Conservation (phyloP, 2,797 vertebrate species). For the Mormyrops attenuatus region DNA sequence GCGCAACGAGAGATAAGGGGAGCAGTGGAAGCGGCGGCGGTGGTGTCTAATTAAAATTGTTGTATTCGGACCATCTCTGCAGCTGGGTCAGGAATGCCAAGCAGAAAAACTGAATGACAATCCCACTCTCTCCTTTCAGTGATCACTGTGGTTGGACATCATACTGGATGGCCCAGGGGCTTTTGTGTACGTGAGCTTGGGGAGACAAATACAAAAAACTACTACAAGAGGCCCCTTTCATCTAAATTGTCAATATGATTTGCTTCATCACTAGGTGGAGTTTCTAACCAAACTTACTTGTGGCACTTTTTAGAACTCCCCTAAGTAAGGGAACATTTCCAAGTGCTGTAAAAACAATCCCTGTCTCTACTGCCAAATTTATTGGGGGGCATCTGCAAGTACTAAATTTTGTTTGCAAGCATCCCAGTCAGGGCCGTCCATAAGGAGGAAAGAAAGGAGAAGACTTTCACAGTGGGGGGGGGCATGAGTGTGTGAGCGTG, state of each 20-base stretch:
- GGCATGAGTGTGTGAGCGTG: background rate
- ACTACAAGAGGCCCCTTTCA: background rate
- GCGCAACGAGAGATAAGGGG: background rate
- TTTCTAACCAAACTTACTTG: background rate
- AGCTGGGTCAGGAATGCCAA: background rate
- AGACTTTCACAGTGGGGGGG: background rate
- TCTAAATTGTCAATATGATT: background rate
- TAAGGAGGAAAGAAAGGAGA: background rate
- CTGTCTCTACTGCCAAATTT: background rate
- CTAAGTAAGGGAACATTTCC: background rate
- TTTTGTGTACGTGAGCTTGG: background rate
- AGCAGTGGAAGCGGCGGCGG: no score
- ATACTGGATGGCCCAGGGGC: background rate
- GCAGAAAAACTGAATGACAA: background rate
- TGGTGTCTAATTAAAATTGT: background rate
- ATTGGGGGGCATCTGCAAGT: conserved; percentile 1
- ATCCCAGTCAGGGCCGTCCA: background rate
- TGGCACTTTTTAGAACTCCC: background rate
- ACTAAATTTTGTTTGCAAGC: background rate
- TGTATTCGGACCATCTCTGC: background rate
- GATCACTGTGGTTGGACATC: background rate
- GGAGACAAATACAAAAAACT: background rate
- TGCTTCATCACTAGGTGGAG: background rate
- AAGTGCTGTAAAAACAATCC: background rate
- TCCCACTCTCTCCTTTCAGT: background rate